Evolutionary conservation across 2,888 invertebrate genomes (phyloP).

Genomic region (Phyllotreta cruciferae): DNA sequence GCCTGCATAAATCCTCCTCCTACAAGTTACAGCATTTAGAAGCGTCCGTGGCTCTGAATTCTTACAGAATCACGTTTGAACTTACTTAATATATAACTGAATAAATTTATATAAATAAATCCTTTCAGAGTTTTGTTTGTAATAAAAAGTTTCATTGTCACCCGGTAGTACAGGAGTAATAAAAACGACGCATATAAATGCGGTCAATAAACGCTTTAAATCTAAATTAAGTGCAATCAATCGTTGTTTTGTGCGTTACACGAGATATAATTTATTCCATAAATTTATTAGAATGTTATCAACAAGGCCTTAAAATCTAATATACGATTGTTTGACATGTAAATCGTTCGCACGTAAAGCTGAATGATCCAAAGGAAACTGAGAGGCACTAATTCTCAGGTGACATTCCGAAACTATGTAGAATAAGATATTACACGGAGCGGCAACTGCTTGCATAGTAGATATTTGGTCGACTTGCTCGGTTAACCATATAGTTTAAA

Average conservation of each 20-base stretch:
- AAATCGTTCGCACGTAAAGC: slow-evolving; percentile 47
- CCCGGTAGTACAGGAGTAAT: too few relatives aligned
- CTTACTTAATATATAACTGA: too few relatives aligned
- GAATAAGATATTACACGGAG: slow-evolving; percentile 23
- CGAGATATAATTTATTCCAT: slow-evolving; percentile 45
- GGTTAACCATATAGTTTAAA: slow-evolving; percentile 11
- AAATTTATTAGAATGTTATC: slow-evolving; percentile 49
- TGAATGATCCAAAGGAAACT: slow-evolving; percentile 45
- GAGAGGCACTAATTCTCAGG: slow-evolving; percentile 37
- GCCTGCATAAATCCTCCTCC: too few relatives aligned
- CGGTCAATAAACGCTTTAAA: too few relatives aligned
- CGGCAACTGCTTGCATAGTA: slow-evolving; percentile 23
- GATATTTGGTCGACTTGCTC: slow-evolving; percentile 19
- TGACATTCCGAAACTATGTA: slow-evolving; percentile 28
- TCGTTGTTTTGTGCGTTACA: slow-evolving; percentile 1
- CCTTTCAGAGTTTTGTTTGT: too few relatives aligned
- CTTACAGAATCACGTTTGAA: too few relatives aligned
- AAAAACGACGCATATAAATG: too few relatives aligned
- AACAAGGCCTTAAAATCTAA: slow-evolving; percentile 48
- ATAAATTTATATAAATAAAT: too few relatives aligned
- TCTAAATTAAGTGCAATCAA: background rate
- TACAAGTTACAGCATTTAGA: too few relatives aligned
- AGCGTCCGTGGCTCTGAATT: too few relatives aligned
- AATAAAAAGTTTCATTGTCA: too few relatives aligned
- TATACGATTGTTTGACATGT: slow-evolving; percentile 51